A percentile compares a stretch with the other conserved stretches of the same genome.
Conservation (phyloP, 2,113 vertebrate species). For the Actenoides lindsayi region DNA sequence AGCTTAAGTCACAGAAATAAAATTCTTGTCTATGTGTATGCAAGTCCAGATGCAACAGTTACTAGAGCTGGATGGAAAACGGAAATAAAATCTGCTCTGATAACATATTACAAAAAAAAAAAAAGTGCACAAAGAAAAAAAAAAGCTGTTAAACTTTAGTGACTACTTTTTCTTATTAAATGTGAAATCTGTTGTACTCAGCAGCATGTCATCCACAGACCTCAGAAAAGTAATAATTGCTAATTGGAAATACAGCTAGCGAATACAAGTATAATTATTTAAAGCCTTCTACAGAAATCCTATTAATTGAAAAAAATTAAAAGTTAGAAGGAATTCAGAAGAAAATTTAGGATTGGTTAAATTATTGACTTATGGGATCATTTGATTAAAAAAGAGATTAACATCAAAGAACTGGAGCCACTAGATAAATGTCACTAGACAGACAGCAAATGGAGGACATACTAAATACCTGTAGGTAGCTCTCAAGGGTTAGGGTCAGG, state of each 20-base stretch:
- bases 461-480: not conserved
- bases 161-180: not conserved
- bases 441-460: not conserved
- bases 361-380: not conserved
- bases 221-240: not conserved
- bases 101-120: not conserved
- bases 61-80: not conserved
- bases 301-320: not conserved
- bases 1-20: not conserved
- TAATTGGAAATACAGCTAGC: not conserved
- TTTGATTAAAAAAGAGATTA: conserved; percentile 25
- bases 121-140: not conserved
- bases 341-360: conserved; percentile 23
- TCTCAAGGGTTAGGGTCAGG: too few relatives aligned
- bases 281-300: not conserved
- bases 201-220: not conserved
- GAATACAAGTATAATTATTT: not conserved
- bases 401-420: not conserved
- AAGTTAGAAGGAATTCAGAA: not conserved
- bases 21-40: not conserved
- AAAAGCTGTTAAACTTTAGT: not conserved
- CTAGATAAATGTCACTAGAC: conserved; percentile 12
- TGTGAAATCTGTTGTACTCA: not conserved
- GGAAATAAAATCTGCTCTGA: not conserved
- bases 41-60: not conserved